These are phyloP conservation scores for Nothobranchius kuhntae DNA, from an alignment of 2,113 vertebrate genomes.

Conservation along the genomic window DNA sequence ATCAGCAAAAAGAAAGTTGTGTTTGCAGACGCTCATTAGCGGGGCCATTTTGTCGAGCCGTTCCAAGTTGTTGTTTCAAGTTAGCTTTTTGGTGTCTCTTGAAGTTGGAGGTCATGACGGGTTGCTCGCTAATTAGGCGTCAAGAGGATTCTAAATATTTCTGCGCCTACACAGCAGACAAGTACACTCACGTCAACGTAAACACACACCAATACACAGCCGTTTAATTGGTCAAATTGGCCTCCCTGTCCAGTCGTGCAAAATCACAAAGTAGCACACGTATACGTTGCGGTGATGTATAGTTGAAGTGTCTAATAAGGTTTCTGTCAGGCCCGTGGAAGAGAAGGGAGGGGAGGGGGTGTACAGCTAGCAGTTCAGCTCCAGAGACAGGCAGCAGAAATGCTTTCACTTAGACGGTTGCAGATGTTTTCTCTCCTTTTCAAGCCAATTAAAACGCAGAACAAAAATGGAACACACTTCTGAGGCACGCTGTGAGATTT, in stretches of 20 bases:
- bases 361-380: constrained; percentile 21
- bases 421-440: constrained; percentile 18
- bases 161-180: constrained; percentile 48
- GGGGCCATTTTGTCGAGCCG: constrained; percentile 66
- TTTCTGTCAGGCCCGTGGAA: constrained; percentile 61
- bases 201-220: constrained; percentile 54
- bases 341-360: constrained; percentile 39
- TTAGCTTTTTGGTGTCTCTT: constrained; percentile 66
- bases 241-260: constrained; percentile 51
- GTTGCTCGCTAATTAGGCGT: constrained; percentile 77
- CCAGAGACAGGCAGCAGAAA: constrained; percentile 38
- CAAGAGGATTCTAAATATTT: constrained; percentile 78
- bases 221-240: constrained; percentile 76
- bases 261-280: constrained; percentile 39
- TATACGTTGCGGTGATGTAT: constrained; percentile 44
- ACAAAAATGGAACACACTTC: constrained; percentile 18
- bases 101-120: constrained; percentile 67
- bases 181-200: constrained; percentile 13
- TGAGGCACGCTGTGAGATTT: constrained; percentile 14
- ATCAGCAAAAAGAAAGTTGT: constrained; percentile 64
- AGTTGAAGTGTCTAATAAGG: constrained; percentile 61
- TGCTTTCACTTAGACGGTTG: constrained; percentile 33
- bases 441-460: constrained; percentile 66
- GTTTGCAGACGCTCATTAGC: constrained; percentile 66
- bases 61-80: constrained; percentile 69